Evolutionary conservation across 2,113 vertebrate genomes (phyloP).

Genomic region (Plecotus auritus): DNA sequence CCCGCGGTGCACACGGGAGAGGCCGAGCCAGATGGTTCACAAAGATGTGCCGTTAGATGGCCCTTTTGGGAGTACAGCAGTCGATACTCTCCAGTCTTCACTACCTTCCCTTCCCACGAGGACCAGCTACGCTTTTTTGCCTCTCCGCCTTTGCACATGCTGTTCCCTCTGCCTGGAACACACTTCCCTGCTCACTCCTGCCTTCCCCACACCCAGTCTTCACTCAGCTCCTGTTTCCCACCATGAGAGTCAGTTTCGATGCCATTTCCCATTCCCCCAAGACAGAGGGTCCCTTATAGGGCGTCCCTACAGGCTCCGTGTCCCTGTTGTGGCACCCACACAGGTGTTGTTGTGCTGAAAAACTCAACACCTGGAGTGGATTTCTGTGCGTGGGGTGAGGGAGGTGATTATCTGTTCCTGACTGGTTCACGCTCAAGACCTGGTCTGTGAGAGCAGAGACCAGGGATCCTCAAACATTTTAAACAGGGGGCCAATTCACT

Average conservation of each 20-base stretch:
- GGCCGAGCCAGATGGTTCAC: not conserved
- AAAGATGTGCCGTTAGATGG: not conserved
- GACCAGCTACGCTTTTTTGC: not conserved
- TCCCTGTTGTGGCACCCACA: not conserved
- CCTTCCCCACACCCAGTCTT: not conserved
- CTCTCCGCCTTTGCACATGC: not conserved
- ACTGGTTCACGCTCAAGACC: not conserved
- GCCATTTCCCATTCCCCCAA: not conserved
- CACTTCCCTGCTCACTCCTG: not conserved
- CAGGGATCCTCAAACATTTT: no score
- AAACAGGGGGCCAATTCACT: no score
- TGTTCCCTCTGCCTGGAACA: not conserved
- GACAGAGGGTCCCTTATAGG: not conserved
- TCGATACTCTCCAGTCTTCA: not conserved
- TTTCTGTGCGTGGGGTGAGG: not conserved
- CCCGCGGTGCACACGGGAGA: not conserved
- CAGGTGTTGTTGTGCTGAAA: not conserved
- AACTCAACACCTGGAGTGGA: not conserved
- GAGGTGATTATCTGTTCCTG: not conserved
- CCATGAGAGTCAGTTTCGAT: not conserved
- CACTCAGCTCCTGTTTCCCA: not conserved
- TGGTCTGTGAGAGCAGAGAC: not conserved
- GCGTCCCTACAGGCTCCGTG: not conserved
- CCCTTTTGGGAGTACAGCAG: not conserved
- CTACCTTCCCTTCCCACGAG: not conserved